Evolutionary conservation across 1,140 invertebrate genomes (phyloP), one percentile per base, ranked within the genome.

Genomic region (Drosophila grimshawi): DNA sequence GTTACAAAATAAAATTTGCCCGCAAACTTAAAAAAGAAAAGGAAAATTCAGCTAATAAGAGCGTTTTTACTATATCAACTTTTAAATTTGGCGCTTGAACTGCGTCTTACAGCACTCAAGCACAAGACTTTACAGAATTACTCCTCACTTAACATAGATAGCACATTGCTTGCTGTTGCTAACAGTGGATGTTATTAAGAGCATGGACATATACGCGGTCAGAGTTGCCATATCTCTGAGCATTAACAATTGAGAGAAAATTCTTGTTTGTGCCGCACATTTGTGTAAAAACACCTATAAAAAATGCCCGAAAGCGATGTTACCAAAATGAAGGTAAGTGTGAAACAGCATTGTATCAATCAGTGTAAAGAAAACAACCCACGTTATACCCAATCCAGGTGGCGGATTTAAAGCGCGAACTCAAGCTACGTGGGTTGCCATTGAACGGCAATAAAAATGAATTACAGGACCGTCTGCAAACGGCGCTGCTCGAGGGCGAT

Each of bases 381-480:
- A 64, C 19, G 27, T 8, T 43, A 8, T 35, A 5, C 2, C 3
- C 2, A 41, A 62, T 29, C n/a, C 11, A 75, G 94, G 96, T 97
- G 35, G 94, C 95, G 5, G 97, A 97, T 91, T 93, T 98, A 71
- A 96, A 96, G 78, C 94, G 95, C 80, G 96, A 97, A 92, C 92
- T 97, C 33, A 97, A 97, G 92, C 93, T 95, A 70, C 94, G 96
- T 85, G 96, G 96, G 46, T 92, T 97, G 10, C 93, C 95, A 11
- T 94, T 95, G 10, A 93, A 94, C 48, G 97, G 97, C 7, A 97
- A 97, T 88, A 97, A 97, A 94, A 95, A 94, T 37, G 96, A 97
- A 81, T 93, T 98, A 43, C 93, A 96, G 29, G 95, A 96, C 66
- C 94, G 97, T 76, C 93, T 97, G 51, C 95, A 96, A 86, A 92